Conservation (phyloP, 2,113 vertebrate genomes). For the Dendropsophus ebraccatus region DNA sequence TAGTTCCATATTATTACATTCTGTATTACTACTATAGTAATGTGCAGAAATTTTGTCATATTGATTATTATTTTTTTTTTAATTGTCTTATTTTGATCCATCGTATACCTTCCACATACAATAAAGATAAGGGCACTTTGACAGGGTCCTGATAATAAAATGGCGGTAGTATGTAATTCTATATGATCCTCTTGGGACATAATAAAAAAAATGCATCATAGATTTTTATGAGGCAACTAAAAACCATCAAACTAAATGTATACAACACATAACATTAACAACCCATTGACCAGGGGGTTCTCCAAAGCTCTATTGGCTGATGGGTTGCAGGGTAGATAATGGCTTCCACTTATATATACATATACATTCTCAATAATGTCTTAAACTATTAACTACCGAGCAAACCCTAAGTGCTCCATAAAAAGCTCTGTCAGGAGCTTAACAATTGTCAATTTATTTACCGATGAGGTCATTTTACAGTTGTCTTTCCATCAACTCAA, state of each 20-base stretch:
- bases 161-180: not conserved
- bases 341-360: not conserved
- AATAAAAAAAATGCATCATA: conserved; percentile 9
- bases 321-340: conserved; percentile 29
- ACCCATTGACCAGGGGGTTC: not conserved
- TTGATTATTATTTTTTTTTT: not conserved
- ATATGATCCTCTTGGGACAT: not conserved
- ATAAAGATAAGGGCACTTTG: not conserved
- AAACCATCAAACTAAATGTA: conserved; percentile 35
- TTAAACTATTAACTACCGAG: not conserved
- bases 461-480: conserved; percentile 32
- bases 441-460: conserved; percentile 28
- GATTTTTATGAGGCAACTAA: conserved; percentile 36
- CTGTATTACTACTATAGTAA: not conserved
- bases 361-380: conserved; percentile 13
- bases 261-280: conserved; percentile 20
- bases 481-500: conserved; percentile 32
- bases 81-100: not conserved
- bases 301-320: conserved; percentile 8
- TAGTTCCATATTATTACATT: no score
- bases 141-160: not conserved
- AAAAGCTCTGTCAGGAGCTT: conserved; percentile 14
- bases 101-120: not conserved
- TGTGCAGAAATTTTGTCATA: not conserved
- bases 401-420: conserved; percentile 39